Percentiles rank a stretch among this genome's conserved stretches.
These are phyloP conservation scores for Caretta caretta DNA, from an alignment of 2,113 vertebrate genomes.

Conservation along the genomic window DNA sequence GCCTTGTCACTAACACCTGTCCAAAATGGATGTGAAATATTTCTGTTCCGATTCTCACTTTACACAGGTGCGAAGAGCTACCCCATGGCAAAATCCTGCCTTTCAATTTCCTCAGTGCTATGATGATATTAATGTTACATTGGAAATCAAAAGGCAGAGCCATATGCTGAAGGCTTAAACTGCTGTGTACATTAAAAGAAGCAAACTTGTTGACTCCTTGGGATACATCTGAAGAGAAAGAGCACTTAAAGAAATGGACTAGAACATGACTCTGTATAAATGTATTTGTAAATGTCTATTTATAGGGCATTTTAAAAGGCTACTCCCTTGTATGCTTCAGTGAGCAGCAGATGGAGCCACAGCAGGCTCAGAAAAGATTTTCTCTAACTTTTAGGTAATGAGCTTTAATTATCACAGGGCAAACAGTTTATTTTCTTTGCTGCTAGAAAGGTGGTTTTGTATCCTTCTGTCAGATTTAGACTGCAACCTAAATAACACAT, in stretches of 20 bases:
- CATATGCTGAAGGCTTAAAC: neutral
- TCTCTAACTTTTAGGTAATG: neutral
- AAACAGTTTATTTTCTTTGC: neutral
- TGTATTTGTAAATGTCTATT: neutral
- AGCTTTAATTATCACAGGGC: neutral
- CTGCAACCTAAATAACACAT: neutral
- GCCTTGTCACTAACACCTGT: accelerated
- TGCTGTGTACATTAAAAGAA: neutral
- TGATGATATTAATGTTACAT: neutral
- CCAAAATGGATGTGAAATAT: accelerated
- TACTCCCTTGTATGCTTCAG: neutral
- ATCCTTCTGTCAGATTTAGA: neutral
- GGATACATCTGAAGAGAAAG: neutral
- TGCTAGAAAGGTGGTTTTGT: neutral
- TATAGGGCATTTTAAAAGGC: neutral
- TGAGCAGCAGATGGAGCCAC: conserved; percentile 34
- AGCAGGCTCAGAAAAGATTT: neutral
- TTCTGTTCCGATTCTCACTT: neutral
- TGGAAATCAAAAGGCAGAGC: neutral
- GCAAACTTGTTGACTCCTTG: neutral
- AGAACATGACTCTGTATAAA: neutral
- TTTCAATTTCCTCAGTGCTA: neutral
- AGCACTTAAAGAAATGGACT: neutral
- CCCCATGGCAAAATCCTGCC: neutral
- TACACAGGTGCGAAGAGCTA: accelerated